These are phyloP conservation scores for Prolemur simus DNA, from an alignment of 2,113 vertebrate species.

Conservation along the genomic window DNA sequence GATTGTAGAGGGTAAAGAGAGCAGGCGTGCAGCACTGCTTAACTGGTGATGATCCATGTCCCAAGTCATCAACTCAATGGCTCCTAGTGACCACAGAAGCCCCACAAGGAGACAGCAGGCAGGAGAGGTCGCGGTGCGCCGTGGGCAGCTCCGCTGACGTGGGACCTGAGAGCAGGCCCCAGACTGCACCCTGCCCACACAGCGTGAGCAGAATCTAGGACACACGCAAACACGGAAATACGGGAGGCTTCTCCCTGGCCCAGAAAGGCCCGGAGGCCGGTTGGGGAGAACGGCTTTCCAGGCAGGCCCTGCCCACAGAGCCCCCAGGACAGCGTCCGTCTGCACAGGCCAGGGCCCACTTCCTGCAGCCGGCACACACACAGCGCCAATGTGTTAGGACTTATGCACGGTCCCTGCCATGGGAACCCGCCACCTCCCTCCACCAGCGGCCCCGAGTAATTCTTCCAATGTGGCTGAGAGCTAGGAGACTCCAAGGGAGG, in stretches of 20 bases:
- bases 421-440: constrained; percentile 61
- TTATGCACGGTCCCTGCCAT: constrained; percentile 53
- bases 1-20: background rate
- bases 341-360: background rate
- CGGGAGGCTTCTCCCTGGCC: background rate
- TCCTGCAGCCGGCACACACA: background rate
- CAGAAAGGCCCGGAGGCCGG: background rate
- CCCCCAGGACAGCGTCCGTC: background rate
- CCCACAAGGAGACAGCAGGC: background rate
- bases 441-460: constrained; percentile 57
- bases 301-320: background rate
- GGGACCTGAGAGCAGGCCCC: background rate
- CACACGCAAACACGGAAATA: background rate
- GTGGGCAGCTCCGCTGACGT: background rate
- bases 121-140: background rate
- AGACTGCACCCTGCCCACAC: background rate
- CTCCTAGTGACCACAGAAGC: background rate
- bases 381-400: constrained; percentile 61
- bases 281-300: background rate
- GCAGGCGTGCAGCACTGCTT: background rate
- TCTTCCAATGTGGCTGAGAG: constrained; percentile 73
- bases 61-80: fast-evolving
- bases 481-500: background rate
- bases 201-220: background rate
- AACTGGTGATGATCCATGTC: background rate